Percentiles rank a stretch among this genome's conserved stretches.
Evolutionary conservation across 2,113 vertebrate species (phyloP).

Genomic region (Takifugu flavidus): DNA sequence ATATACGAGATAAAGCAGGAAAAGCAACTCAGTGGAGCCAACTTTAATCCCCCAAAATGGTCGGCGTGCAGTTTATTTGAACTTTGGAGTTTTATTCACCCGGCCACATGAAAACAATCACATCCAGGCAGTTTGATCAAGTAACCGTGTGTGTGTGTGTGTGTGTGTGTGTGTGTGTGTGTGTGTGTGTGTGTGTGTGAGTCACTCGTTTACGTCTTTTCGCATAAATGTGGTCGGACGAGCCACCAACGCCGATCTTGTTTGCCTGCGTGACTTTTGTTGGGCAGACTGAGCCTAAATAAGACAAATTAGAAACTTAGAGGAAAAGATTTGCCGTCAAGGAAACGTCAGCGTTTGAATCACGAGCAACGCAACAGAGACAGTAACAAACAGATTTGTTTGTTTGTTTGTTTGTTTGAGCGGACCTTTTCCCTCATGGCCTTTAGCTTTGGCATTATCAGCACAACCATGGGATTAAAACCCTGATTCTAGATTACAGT

Average conservation of each 20-base stretch:
- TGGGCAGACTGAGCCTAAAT: constrained; percentile 11
- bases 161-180: too few relatives aligned
- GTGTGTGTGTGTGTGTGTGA: neutral
- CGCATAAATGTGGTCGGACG: neutral
- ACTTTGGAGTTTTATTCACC: constrained; percentile 7
- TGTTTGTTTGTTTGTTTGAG: neutral
- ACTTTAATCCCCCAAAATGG: constrained; percentile 1
- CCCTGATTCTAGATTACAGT: neutral
- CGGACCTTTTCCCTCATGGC: neutral
- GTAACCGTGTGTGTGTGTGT: neutral
- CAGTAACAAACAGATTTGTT: too few relatives aligned
- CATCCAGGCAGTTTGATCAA: neutral
- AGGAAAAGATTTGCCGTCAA: neutral
- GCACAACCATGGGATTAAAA: too few relatives aligned
- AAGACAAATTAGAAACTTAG: constrained; percentile 14
- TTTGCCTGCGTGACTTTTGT: constrained; percentile 7
- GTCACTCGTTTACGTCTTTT: neutral
- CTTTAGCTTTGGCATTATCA: too few relatives aligned
- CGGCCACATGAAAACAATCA: constrained; percentile 4
- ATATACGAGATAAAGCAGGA: constrained; percentile 6
- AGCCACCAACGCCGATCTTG: neutral
- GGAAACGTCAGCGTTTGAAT: neutral
- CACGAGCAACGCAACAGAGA: neutral
- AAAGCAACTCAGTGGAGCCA: constrained; percentile 7
- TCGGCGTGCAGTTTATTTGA: constrained; percentile 13